Evolutionary conservation across 1,140 invertebrate species (phyloP).

Genomic region (Chionoecetes opilio): DNA sequence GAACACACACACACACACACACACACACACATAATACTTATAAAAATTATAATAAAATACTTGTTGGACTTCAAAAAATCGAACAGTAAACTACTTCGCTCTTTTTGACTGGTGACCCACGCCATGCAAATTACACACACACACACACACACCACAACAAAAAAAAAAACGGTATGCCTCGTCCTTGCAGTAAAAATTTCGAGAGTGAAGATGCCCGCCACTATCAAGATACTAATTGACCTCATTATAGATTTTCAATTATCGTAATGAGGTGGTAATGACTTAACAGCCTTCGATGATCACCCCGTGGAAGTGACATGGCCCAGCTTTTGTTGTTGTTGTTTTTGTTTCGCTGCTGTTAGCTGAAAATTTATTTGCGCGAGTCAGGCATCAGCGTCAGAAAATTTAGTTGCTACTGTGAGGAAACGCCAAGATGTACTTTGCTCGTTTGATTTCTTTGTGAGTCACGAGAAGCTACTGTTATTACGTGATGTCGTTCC

Average conservation of each 20-base stretch:
- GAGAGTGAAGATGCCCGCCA: conserved; percentile 5
- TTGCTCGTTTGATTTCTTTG: background rate
- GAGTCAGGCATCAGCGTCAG: background rate
- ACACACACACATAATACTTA: too few relatives aligned
- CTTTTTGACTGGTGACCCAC: background rate
- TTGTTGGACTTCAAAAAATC: too few relatives aligned
- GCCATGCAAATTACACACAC: background rate
- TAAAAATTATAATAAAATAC: too few relatives aligned
- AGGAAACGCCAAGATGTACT: too few relatives aligned
- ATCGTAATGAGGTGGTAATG: conserved; percentile 28
- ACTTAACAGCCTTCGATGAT: conserved; percentile 28
- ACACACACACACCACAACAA: too few relatives aligned
- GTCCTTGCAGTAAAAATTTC: background rate
- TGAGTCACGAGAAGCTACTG: background rate
- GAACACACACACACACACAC: background rate
- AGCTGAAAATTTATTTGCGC: background rate
- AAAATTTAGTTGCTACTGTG: background rate
- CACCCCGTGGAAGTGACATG: conserved; percentile 3
- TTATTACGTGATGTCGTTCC: background rate
- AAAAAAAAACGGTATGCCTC: too few relatives aligned
- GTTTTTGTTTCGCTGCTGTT: background rate
- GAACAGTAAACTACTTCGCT: too few relatives aligned
- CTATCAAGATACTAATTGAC: conserved; percentile 11
- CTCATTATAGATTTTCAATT: conserved; percentile 31
- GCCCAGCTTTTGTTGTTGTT: background rate